Evolutionary conservation across 2,797 vertebrate species (phyloP), one percentile per base, ranked within the genome.

Genomic region (Forpus xanthops): DNA sequence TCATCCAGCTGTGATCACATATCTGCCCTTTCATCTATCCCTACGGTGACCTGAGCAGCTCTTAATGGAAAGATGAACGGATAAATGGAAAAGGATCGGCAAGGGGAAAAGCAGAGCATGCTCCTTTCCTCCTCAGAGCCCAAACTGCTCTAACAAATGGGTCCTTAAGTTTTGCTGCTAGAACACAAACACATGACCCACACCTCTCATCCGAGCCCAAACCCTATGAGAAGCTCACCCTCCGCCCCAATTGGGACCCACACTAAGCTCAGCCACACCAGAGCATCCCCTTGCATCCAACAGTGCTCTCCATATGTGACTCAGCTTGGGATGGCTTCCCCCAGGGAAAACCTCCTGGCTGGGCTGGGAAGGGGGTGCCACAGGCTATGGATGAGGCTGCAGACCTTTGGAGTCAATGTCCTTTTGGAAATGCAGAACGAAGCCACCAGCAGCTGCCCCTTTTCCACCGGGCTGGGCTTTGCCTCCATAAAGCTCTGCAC

Each of bases 251-350:
- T 62, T 81, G 42, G 31, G 27, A 79, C 37, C 30, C 18, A 44
- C 2, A 1, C 0, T 0, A 73, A 73, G 37, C 25, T 39, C 1
- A 1, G 12, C 25, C 3, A 11, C 5, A 9, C 62, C 31, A 33
- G 33, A 66, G 45, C 21, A 71, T 15, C 30, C 6, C 30, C 35
- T 58, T 67, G 31, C 2, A 5, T 47, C 70, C 5, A 1, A 35
- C 3, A 35, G 7, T 7, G 42, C 25, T 87, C 87, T 62, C 47
- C 30, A 62, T 35, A 31, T 5, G 8, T 49, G 15, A 44, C 58
- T 77, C 44, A 58, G 19, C 31, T 42, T 66, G 21, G 4, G 6
- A 62, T 8, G 9, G 6, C 24, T 64, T 81, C 8, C 14, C 27
- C 39, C 13, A n/a, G 5, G 25, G 42, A 49, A 71, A 87, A 8